Conservation (phyloP, 2,797 vertebrate species). For the Sibirionetta formosa region DNA sequence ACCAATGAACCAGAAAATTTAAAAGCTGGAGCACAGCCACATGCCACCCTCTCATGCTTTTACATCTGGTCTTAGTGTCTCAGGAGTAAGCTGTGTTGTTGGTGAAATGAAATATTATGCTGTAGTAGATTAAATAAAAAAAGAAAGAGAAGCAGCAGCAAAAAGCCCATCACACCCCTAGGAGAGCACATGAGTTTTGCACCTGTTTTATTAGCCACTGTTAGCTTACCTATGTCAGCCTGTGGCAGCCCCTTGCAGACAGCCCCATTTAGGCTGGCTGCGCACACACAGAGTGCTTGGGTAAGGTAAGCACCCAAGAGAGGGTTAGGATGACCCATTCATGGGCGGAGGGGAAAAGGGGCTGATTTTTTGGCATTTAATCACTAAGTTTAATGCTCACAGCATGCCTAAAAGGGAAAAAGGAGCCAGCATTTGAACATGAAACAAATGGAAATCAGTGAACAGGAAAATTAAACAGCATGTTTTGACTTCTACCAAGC, state of each 20-base stretch:
- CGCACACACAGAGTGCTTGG: accelerated
- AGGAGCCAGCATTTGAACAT: conserved; percentile 68
- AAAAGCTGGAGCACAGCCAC: not conserved
- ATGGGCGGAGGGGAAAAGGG: not conserved
- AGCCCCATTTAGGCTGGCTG: not conserved
- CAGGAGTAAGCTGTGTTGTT: not conserved
- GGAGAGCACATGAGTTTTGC: conserved; percentile 26
- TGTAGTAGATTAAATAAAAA: not conserved
- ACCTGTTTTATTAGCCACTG: not conserved
- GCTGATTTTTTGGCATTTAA: conserved; percentile 35
- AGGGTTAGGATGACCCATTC: conserved; percentile 17
- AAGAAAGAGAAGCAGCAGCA: not conserved
- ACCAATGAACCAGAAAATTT: not conserved
- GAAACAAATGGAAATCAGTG: conserved; percentile 75
- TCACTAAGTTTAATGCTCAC: conserved; percentile 58
- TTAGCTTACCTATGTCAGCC: not conserved
- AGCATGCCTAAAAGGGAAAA: conserved; percentile 50
- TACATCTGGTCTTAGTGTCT: accelerated
- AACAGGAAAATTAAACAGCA: conserved; percentile 76
- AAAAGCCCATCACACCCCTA: not conserved
- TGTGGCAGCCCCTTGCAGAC: accelerated
- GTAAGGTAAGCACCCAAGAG: not conserved
- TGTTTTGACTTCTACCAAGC: conserved; percentile 70
- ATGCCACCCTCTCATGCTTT: not conserved
- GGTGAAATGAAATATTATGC: not conserved